phyloP scores from a whole-genome alignment of 2,797 vertebrate species.

The Tiaroga cobitis region DNA sequence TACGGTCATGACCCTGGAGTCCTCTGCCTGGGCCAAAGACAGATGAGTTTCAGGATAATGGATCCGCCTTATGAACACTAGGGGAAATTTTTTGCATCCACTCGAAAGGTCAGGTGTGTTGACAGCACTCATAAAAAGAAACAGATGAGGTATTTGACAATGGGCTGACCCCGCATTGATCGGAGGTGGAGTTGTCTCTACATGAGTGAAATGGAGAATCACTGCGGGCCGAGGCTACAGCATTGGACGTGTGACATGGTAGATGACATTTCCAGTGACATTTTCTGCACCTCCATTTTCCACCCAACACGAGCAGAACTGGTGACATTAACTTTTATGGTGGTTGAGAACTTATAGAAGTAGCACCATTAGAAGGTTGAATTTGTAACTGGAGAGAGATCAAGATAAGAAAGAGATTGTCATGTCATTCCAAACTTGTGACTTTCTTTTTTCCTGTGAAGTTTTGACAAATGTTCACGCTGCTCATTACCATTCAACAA shows the following conservation, averaged over 20 bases:
- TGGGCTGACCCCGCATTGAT: constrained; percentile 42
- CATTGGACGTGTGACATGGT: constrained; percentile 30
- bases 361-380: constrained; percentile 13
- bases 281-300: constrained; percentile 48
- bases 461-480: neutral
- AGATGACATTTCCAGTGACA: constrained; percentile 57
- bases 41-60: constrained; percentile 42
- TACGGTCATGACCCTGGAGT: constrained; percentile 34
- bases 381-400: constrained; percentile 4
- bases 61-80: constrained; percentile 41
- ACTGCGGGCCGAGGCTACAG: neutral
- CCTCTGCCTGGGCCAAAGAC: constrained; percentile 38
- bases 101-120: constrained; percentile 58
- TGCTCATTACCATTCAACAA: neutral
- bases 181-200: constrained; percentile 23
- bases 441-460: neutral
- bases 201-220: constrained; percentile 32
- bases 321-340: constrained; percentile 38
- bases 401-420: neutral
- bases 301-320: constrained; percentile 1
- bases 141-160: constrained; percentile 51
- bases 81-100: constrained; percentile 41
- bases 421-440: neutral
- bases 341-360: constrained; percentile 29
- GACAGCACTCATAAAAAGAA: constrained; percentile 56